These are phyloP conservation scores for Mellilla xanthometata DNA, from an alignment of 2,888 invertebrate species.

Conservation along the genomic window DNA sequence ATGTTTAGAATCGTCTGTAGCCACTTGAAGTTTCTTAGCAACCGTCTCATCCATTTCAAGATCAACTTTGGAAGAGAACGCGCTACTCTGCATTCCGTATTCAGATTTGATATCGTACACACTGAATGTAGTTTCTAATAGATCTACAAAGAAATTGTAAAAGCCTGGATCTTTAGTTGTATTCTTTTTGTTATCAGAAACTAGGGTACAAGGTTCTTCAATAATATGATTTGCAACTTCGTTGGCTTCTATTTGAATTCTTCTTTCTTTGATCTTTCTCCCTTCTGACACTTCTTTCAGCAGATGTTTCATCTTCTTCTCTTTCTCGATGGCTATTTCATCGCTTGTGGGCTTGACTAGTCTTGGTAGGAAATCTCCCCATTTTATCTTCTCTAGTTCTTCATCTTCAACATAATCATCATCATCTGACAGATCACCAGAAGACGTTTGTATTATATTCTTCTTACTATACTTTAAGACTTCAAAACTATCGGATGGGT, in stretches of 20 bases:
- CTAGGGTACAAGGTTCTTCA: slow-evolving; percentile 37
- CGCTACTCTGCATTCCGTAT: slow-evolving; percentile 9
- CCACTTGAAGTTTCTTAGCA: slow-evolving; percentile 37
- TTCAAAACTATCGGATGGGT: slow-evolving; percentile 38
- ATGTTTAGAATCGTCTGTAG: slow-evolving; percentile 2
- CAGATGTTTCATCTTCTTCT: slow-evolving; percentile 16
- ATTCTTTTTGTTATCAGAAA: slow-evolving; percentile 32
- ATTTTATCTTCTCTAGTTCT: slow-evolving; percentile 19
- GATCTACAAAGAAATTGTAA: slow-evolving; percentile 60
- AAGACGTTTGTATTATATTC: slow-evolving; percentile 47
- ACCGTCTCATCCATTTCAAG: slow-evolving; percentile 51
- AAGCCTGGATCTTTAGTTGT: slow-evolving; percentile 38
- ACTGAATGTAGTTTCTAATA: slow-evolving; percentile 54
- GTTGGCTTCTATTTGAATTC: slow-evolving; percentile 12
- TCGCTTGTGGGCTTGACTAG: slow-evolving; percentile 20
- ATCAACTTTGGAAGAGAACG: slow-evolving; percentile 34
- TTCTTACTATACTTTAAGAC: slow-evolving; percentile 48
- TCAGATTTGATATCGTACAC: slow-evolving; percentile 45
- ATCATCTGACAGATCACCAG: slow-evolving; percentile 39
- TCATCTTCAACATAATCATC: slow-evolving; percentile 28
- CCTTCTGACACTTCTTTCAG: slow-evolving; percentile 27
- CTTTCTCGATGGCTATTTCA: slow-evolving; percentile 4
- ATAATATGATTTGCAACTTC: slow-evolving; percentile 26
- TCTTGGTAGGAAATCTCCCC: slow-evolving; percentile 23
- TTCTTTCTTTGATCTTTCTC: slow-evolving; percentile 21